These are phyloP conservation scores for Orthosia cruda DNA, from an alignment of 2,888 invertebrate species.

Conservation along the genomic window DNA sequence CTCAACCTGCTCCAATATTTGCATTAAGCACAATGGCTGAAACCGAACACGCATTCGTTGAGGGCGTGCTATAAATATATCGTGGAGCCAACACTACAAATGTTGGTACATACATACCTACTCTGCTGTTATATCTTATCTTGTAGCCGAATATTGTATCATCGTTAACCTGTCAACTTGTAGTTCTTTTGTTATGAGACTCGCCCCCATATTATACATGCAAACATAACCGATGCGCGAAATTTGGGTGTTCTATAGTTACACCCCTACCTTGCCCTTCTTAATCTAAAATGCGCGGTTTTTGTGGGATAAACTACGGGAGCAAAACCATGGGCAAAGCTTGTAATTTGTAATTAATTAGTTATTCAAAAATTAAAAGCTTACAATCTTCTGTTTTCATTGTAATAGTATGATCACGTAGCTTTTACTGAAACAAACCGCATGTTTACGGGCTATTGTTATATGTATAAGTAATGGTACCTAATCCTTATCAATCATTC, in stretches of 20 bases:
- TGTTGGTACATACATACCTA: background rate
- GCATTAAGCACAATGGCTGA: conserved; percentile 28
- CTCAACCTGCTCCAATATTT: conserved; percentile 50
- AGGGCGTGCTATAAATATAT: conserved; percentile 14
- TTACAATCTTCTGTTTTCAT: background rate
- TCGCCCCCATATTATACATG: too few relatives aligned
- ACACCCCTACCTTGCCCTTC: too few relatives aligned
- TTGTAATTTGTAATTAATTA: too few relatives aligned
- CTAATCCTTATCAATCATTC: conserved; percentile 32
- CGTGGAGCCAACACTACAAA: background rate
- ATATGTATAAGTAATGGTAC: background rate
- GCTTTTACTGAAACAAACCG: background rate
- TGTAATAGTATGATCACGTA: too few relatives aligned
- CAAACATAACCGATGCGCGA: background rate
- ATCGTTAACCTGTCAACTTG: too few relatives aligned
- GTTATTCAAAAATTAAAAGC: background rate
- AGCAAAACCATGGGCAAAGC: too few relatives aligned
- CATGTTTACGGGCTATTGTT: background rate
- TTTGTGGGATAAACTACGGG: too few relatives aligned
- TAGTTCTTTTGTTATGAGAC: too few relatives aligned
- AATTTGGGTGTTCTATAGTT: background rate
- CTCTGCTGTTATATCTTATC: background rate
- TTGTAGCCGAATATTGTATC: background rate
- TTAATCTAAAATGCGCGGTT: too few relatives aligned
- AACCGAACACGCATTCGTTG: conserved; percentile 13